A percentile compares a stretch with the other conserved stretches of the same genome.
phyloP scores from a whole-genome alignment of 2,888 invertebrate species.

The Tipula vernalis region DNA sequence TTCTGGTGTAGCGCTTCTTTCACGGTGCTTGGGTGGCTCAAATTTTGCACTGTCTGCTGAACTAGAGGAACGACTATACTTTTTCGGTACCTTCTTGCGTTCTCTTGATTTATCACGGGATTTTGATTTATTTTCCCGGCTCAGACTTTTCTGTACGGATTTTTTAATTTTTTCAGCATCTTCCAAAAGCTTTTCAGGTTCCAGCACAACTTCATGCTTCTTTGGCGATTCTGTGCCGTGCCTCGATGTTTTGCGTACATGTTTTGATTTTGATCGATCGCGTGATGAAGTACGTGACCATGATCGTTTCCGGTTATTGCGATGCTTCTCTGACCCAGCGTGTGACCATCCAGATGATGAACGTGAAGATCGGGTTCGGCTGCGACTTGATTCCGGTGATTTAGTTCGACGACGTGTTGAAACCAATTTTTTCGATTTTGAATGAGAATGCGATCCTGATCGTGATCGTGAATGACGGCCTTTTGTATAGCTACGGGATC shows the following conservation, averaged over 20 bases:
- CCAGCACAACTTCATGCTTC: constrained; percentile 18
- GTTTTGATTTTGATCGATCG: constrained; percentile 18
- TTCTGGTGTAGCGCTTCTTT: constrained; percentile 17
- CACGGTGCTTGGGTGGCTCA: constrained; percentile 18
- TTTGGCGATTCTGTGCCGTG: neutral
- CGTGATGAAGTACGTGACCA: constrained; percentile 21
- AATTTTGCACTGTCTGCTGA: constrained; percentile 19
- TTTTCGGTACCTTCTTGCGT: neutral
- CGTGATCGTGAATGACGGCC: constrained; percentile 32
- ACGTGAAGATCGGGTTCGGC: constrained; percentile 25
- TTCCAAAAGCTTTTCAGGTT: constrained; percentile 28
- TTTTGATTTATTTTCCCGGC: neutral
- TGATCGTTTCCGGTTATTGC: constrained; percentile 19
- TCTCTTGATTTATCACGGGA: neutral
- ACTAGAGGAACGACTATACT: neutral
- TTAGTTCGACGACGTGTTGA: constrained; percentile 17
- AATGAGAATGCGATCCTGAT: constrained; percentile 20
- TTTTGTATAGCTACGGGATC: constrained; percentile 24
- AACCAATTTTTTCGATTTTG: constrained; percentile 14
- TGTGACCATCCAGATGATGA: constrained; percentile 8
- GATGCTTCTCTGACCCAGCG: constrained; percentile 16
- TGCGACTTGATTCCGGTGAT: constrained; percentile 23
- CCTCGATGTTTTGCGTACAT: neutral
- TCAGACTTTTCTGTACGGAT: constrained; percentile 27
- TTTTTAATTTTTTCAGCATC: constrained; percentile 30